A percentile compares a stretch with the other conserved stretches of the same genome.
Conservation (phyloP, 2,113 vertebrate genomes). For the Cepphus grylle region DNA sequence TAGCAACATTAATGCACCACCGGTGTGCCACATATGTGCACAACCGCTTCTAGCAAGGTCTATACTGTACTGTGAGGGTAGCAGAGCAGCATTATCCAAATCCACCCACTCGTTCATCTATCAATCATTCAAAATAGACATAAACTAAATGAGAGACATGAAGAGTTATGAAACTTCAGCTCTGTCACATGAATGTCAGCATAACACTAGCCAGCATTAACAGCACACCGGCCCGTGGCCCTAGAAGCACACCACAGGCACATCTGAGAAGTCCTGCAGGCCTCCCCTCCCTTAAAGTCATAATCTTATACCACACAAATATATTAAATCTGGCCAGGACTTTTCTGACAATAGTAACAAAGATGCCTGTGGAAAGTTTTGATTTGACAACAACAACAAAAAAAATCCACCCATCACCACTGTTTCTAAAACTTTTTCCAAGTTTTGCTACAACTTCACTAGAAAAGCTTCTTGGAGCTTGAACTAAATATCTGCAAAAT, state of each 20-base stretch:
- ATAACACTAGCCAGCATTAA: neutral
- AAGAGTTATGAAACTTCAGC: neutral
- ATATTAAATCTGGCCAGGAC: neutral
- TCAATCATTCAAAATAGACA: neutral
- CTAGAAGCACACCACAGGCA: neutral
- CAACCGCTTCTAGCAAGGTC: neutral
- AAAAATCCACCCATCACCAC: neutral
- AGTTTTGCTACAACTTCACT: neutral
- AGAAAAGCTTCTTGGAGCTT: neutral
- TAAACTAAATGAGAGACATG: neutral
- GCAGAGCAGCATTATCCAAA: neutral
- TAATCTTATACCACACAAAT: neutral
- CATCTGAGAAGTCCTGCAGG: neutral
- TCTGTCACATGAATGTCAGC: neutral
- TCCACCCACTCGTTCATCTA: neutral
- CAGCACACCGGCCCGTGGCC: rapidly evolving
- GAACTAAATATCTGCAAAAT: neutral
- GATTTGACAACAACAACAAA: neutral
- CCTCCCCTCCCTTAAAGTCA: neutral
- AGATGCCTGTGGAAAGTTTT: neutral
- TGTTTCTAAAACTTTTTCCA: neutral
- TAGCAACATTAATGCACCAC: neutral
- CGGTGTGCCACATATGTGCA: rapidly evolving
- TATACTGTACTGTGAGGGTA: neutral
- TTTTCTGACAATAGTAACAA: neutral